Conservation (phyloP, 1,140 invertebrate genomes). For the Drosophila nebulosa region DNA sequence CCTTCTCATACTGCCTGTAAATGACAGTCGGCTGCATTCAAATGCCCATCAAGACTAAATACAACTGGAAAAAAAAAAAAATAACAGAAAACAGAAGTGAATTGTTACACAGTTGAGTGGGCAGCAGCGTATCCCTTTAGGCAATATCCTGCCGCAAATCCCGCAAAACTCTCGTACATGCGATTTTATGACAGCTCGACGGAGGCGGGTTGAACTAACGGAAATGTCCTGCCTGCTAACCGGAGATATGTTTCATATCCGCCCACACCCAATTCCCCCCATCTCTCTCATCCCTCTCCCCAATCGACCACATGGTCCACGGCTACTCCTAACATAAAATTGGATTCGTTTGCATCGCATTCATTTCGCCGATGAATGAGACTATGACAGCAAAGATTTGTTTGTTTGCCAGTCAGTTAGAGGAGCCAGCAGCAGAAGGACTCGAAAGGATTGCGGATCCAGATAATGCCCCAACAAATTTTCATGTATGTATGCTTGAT, state of each 20-base stretch:
- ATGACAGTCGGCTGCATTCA: conserved; percentile 68
- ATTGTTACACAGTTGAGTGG: conserved; percentile 61
- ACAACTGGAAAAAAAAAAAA: background rate
- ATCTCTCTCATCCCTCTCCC: background rate
- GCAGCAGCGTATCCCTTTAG: conserved; percentile 56
- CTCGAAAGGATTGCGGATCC: conserved; percentile 41
- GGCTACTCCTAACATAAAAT: background rate
- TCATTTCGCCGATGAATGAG: conserved; percentile 52
- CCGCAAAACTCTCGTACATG: conserved; percentile 44
- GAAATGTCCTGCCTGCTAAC: conserved; percentile 80
- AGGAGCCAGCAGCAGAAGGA: conserved; percentile 5
- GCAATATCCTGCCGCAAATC: conserved; percentile 71
- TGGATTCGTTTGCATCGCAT: conserved; percentile 11
- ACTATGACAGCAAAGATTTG: conserved; percentile 70
- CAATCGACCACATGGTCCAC: too few species aligned
- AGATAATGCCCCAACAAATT: conserved; percentile 20
- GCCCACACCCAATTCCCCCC: conserved; percentile 42
- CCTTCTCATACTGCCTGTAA: conserved; percentile 10
- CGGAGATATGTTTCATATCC: conserved; percentile 81
- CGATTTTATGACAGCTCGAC: conserved; percentile 71
- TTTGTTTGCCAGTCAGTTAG: conserved; percentile 30
- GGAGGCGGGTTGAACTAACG: conserved; percentile 30
- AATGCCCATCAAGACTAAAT: conserved; percentile 57
- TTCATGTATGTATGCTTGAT: conserved; percentile 20
- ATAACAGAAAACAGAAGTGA: conserved; percentile 3